These are phyloP conservation scores for Hormaphis cornu DNA, from an alignment of 1,140 invertebrate species.

Conservation along the genomic window DNA sequence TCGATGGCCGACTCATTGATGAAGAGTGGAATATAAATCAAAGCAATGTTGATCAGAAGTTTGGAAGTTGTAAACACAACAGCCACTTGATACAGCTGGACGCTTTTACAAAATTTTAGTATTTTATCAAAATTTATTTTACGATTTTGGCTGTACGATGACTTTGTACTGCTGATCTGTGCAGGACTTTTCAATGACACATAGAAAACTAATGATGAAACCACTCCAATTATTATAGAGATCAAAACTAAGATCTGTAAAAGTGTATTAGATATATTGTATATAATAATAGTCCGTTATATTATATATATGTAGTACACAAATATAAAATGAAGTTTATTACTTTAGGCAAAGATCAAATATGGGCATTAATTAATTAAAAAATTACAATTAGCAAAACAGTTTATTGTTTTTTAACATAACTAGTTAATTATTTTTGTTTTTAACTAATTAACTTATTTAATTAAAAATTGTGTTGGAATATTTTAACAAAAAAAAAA, in stretches of 20 bases:
- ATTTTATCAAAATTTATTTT: conserved; percentile 8
- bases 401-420: no score
- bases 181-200: conserved; percentile 42
- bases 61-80: conserved; percentile 71
- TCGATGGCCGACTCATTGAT: conserved; percentile 61
- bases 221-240: conserved; percentile 48
- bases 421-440: no score
- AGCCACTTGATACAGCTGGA: conserved; percentile 37
- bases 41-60: conserved; percentile 70
- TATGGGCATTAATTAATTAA: no score
- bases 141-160: background rate
- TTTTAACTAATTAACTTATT: no score
- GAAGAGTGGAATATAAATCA: conserved; percentile 79
- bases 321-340: no score
- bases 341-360: no score
- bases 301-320: no score
- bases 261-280: conserved; percentile 67
- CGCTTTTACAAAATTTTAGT: conserved; percentile 7
- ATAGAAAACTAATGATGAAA: conserved; percentile 52
- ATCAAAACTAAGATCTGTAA: conserved; percentile 54
- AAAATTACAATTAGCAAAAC: no score
- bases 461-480: no score
- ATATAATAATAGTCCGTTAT: no score
- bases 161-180: background rate
- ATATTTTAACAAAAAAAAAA: no score